These are phyloP conservation scores for Ericerus pela DNA, from an alignment of 1,140 invertebrate genomes.

Conservation along the genomic window DNA sequence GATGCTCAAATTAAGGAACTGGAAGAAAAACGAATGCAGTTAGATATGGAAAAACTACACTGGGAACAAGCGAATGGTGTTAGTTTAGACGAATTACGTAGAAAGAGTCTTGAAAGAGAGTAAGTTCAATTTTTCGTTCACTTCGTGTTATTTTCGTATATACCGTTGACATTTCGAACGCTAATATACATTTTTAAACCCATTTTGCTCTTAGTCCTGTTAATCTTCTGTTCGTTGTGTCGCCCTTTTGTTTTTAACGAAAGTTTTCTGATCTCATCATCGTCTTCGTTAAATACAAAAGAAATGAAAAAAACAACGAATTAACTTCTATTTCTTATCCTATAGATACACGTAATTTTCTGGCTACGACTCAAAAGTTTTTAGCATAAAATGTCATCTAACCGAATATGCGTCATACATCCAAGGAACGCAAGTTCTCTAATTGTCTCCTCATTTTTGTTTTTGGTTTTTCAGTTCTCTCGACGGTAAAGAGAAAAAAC, in stretches of 20 bases:
- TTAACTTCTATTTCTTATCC: background rate
- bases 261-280: too few relatives aligned
- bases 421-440: conserved; percentile 21
- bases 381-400: conserved; percentile 4
- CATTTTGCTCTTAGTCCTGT: conserved; percentile 14
- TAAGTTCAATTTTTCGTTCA: conserved; percentile 34
- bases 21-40: conserved; percentile 71
- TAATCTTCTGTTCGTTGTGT: conserved; percentile 16
- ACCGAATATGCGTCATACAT: conserved; percentile 20
- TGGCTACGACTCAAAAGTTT: background rate
- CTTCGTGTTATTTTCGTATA: conserved; percentile 2
- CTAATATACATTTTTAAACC: conserved; percentile 7
- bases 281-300: background rate
- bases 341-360: background rate
- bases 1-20: conserved; percentile 80
- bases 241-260: conserved; percentile 1
- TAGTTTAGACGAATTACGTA: conserved; percentile 68
- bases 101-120: conserved; percentile 73
- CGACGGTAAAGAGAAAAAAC: conserved; percentile 43
- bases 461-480: conserved; percentile 37
- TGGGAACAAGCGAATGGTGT: conserved; percentile 85
- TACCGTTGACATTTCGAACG: background rate
- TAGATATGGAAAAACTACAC: conserved; percentile 68
- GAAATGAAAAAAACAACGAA: background rate
- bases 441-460: conserved; percentile 16